phyloP scores from a whole-genome alignment of 1,140 invertebrate genomes.

The Papilio glaucus region DNA sequence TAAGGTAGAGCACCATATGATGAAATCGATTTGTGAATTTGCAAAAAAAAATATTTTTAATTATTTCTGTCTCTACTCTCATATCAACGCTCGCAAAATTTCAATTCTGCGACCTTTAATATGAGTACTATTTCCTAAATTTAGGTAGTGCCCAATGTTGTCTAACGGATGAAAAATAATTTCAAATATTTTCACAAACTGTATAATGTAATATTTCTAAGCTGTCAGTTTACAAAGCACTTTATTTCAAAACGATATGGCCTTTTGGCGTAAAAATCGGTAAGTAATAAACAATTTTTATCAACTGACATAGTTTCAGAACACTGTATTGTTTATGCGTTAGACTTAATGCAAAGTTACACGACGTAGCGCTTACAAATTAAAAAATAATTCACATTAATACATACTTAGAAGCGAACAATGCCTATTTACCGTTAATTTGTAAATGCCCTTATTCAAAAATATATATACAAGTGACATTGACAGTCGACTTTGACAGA shows the following conservation, averaged over 20 bases:
- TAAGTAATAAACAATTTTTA: background rate
- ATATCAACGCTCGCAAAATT: too few relatives aligned
- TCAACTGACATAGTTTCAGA: constrained; percentile 1
- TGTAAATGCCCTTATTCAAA: constrained; percentile 37
- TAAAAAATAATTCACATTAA: constrained; percentile 24
- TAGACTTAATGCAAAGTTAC: constrained; percentile 15
- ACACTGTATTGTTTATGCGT: constrained; percentile 8
- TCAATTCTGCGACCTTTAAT: too few relatives aligned
- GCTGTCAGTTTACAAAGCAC: too few relatives aligned
- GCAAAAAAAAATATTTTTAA: background rate
- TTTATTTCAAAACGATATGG: background rate
- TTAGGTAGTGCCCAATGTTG: too few relatives aligned
- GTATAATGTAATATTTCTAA: background rate
- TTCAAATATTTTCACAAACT: too few relatives aligned
- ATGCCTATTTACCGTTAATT: constrained; percentile 23
- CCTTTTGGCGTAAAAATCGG: background rate
- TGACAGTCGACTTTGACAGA: constrained; percentile 54
- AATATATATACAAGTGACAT: constrained; percentile 51
- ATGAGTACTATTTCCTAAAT: too few relatives aligned
- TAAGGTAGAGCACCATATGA: constrained; percentile 47
- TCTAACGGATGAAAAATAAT: too few relatives aligned
- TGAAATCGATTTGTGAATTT: constrained; percentile 45
- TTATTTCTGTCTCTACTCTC: background rate
- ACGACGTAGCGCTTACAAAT: constrained; percentile 23
- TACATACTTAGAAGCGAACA: background rate